phyloP scores from a whole-genome alignment of 2,888 invertebrate species.

The Tetramorium bicarinatum region DNA sequence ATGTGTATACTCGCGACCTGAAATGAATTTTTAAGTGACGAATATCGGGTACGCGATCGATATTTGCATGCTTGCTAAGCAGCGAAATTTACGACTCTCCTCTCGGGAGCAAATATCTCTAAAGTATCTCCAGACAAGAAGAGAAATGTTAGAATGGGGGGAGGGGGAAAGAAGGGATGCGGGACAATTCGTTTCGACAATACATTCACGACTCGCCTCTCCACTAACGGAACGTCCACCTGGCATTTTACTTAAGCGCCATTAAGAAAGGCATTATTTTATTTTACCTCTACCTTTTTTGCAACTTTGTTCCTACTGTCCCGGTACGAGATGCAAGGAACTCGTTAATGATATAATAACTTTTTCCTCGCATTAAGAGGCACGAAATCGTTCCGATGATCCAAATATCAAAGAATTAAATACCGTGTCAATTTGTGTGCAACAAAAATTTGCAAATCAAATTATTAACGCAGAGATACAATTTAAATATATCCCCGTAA shows the following conservation, averaged over 20 bases:
- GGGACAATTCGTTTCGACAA: constrained; percentile 66
- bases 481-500: not conserved
- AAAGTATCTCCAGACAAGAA: constrained; percentile 46
- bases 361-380: constrained; percentile 64
- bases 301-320: constrained; percentile 62
- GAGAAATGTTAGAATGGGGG: not conserved
- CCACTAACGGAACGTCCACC: constrained; percentile 61
- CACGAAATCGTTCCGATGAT: constrained; percentile 47
- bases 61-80: constrained; percentile 57
- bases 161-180: not conserved
- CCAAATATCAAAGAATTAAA: not conserved
- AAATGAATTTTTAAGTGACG: constrained; percentile 53
- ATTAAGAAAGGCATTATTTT: constrained; percentile 74
- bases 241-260: constrained; percentile 73
- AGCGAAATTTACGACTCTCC: constrained; percentile 61
- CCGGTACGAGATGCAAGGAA: constrained; percentile 60
- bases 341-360: constrained; percentile 72
- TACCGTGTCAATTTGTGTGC: not conserved
- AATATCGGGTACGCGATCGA: constrained; percentile 44
- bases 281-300: constrained; percentile 60
- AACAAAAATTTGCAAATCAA: not conserved
- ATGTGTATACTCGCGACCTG: not conserved
- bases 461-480: not conserved
- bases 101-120: constrained; percentile 54
- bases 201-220: constrained; percentile 65